Percentiles rank a stretch among this genome's conserved stretches.
Evolutionary conservation across 1,140 invertebrate genomes (phyloP).

Genomic region (Mamestra configurata): DNA sequence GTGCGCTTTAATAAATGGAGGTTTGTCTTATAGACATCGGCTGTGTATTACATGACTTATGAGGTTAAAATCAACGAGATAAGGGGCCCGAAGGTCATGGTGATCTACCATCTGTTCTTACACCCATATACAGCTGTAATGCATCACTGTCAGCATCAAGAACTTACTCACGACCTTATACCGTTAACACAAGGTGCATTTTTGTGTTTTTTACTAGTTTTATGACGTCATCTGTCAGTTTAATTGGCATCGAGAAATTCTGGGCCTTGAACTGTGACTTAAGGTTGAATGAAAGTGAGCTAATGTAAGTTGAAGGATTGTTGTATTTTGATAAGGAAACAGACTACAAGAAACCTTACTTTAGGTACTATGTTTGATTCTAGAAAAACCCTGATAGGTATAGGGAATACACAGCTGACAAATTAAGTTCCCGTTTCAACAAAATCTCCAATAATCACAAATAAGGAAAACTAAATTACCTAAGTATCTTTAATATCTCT

Average conservation of each 20-base stretch:
- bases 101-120: conserved; percentile 62
- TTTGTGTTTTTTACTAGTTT: not conserved
- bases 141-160: conserved; percentile 48
- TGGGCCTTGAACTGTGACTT: conserved; percentile 53
- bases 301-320: conserved; percentile 26
- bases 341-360: not conserved
- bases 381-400: too few species aligned
- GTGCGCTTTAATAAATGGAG: conserved; percentile 41
- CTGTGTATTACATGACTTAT: conserved; percentile 44
- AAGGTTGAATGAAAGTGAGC: conserved; percentile 42
- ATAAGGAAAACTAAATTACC: too few species aligned
- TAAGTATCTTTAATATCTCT: too few species aligned
- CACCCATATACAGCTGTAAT: conserved; percentile 51
- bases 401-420: too few species aligned
- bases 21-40: conserved; percentile 19
- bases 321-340: not conserved
- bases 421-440: too few species aligned
- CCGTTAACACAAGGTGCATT: conserved; percentile 26
- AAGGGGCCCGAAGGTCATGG: conserved; percentile 62
- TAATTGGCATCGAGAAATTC: conserved; percentile 49
- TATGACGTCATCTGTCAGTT: conserved; percentile 49
- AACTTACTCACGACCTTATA: conserved; percentile 34
- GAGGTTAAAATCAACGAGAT: conserved; percentile 47
- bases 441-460: too few species aligned
- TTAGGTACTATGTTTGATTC: not conserved